These are phyloP conservation scores for Penaeus chinensis DNA, from an alignment of 1,140 invertebrate genomes.

Conservation along the genomic window DNA sequence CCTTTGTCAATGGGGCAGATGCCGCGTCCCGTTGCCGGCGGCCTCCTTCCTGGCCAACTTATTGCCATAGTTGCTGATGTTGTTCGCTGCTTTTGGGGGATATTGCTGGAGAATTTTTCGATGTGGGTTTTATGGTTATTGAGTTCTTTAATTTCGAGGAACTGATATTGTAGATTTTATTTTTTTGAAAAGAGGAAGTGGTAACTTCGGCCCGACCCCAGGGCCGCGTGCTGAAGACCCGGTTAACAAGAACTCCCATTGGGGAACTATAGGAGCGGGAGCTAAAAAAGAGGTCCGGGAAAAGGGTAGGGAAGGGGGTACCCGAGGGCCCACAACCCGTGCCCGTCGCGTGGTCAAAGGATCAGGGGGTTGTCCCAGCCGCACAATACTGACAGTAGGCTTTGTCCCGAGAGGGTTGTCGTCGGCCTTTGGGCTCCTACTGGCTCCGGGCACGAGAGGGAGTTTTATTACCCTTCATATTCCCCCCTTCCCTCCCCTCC, in stretches of 20 bases:
- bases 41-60: not conserved
- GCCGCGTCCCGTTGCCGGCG: conserved; percentile 22
- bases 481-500: not conserved
- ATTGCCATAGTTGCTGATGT: not conserved
- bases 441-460: no score
- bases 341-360: conserved; percentile 53
- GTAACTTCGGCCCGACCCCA: not conserved
- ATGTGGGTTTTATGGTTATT: no score
- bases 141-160: not conserved
- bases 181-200: not conserved
- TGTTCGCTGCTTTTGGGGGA: not conserved
- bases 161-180: not conserved
- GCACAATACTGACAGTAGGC: conserved; percentile 43
- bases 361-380: not conserved
- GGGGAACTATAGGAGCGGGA: conserved; percentile 27
- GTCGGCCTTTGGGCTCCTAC: not conserved
- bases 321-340: conserved; percentile 34
- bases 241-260: conserved; percentile 38
- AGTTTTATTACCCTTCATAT: no score
- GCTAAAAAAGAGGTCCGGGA: conserved; percentile 54
- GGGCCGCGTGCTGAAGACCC: conserved; percentile 38
- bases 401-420: conserved; percentile 43
- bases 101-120: no score
- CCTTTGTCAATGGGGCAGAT: conserved; percentile 55
- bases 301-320: conserved; percentile 14